Evolutionary conservation across 2,797 vertebrate species (phyloP), one percentile per base, ranked within the genome.

Genomic region (Sebastes hopkinsi): DNA sequence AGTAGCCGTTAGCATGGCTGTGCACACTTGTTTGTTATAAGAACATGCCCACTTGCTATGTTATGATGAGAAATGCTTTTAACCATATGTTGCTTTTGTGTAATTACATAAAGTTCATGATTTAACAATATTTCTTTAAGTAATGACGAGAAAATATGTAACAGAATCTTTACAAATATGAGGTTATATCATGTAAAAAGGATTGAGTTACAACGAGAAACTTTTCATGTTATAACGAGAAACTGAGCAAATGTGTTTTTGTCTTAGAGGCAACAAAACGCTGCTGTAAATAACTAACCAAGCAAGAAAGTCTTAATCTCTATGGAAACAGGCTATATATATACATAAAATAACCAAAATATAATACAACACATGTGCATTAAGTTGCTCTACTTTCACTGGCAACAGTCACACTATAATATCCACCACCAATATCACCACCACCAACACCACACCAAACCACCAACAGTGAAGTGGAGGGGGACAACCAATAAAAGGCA

Each of bases 401-500:
- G 77, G 10, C 65, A 75, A 71, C 86, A 88, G 75, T 81, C 85
- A 88, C 79, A 91, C 66, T 82, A 77, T 67, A 52, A 78, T 78
- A 83, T 56, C 82, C 81, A 87, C 4, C 85, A 89, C 77, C 82
- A 77, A 36, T 14, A 86, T 20, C 72, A 89, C 52, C 87, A 89
- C 62, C 80, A 29, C 56, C 87, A 89, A 34, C 79, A 84, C 29
- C 86, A 91, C 86, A 87, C 55, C 88, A 93, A 77, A 84, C 72
- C 83, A 91, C 84, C 85, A 27, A 90, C 89, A 90, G 68, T 70
- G 30, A 72, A 81, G 80, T 80, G 81, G 74, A 88, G 71, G 74
- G 70, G 73, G 71, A 75, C 77, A 89, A 90, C 90, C 72, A 83
- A 94, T 72, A 66, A 80, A 77, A 74, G 82, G 80, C 29, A 50